Percentiles rank a stretch among this genome's conserved stretches.
Conservation (phyloP, 2,113 vertebrate genomes). For the Lates calcarifer region DNA sequence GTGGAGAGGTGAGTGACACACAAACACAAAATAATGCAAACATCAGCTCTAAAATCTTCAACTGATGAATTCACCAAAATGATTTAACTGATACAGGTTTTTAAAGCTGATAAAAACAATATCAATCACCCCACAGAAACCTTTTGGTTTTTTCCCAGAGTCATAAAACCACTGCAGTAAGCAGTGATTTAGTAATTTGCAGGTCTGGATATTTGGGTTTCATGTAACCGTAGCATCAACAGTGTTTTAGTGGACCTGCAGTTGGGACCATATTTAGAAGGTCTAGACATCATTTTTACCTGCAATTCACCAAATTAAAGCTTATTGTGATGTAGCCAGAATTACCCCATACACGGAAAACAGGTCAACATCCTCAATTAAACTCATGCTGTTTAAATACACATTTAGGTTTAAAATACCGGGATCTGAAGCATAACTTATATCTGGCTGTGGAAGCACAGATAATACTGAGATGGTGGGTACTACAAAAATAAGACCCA, state of each 20-base stretch:
- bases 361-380: neutral
- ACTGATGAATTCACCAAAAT: neutral
- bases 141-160: no score
- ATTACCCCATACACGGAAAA: neutral
- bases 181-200: neutral
- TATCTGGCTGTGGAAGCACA: neutral
- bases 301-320: constrained; percentile 27
- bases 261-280: constrained; percentile 14
- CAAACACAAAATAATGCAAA: constrained; percentile 6
- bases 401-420: neutral
- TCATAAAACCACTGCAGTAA: neutral
- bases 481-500: no score
- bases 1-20: constrained; percentile 3
- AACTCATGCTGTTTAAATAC: neutral
- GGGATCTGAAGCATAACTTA: neutral
- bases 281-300: constrained; percentile 45
- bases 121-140: neutral
- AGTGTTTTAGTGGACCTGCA: neutral
- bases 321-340: neutral
- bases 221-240: neutral
- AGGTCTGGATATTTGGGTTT: constrained; percentile 10
- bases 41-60: neutral
- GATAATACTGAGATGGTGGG: no score
- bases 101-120: neutral
- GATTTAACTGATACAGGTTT: neutral